Evolutionary conservation across 2,888 invertebrate species (phyloP).

Genomic region (Calameuta pallipes): DNA sequence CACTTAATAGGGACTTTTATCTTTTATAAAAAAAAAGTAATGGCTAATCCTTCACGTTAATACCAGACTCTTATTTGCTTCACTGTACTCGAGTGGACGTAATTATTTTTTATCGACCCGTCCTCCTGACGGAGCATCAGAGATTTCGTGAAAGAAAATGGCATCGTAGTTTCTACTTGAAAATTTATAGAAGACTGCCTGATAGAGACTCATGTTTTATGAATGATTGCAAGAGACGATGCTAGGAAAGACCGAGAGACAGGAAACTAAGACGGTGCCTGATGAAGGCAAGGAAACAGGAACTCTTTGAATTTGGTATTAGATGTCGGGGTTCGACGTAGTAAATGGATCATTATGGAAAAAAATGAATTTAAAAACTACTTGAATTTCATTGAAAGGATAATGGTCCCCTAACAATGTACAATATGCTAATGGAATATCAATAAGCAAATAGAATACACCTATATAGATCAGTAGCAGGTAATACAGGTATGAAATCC

Average conservation of each 20-base stretch:
- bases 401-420: not conserved
- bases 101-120: conserved; percentile 54
- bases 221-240: conserved; percentile 41
- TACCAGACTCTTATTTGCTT: conserved; percentile 2
- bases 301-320: not conserved
- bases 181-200: conserved; percentile 53
- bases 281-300: not conserved
- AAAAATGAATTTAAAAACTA: not conserved
- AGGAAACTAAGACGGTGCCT: not conserved
- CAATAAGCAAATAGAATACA: not conserved
- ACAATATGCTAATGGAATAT: not conserved
- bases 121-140: not conserved
- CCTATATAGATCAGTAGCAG: not conserved
- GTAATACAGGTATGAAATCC: not conserved
- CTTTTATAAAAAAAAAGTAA: conserved; percentile 32
- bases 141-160: conserved; percentile 44
- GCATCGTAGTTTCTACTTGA: conserved; percentile 41
- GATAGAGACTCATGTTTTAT: conserved; percentile 60
- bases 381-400: not conserved
- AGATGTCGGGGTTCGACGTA: not conserved
- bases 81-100: conserved; percentile 24
- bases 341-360: not conserved
- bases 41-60: conserved; percentile 36
- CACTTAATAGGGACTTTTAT: conserved; percentile 28
- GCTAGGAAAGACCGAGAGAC: not conserved